These are phyloP conservation scores for Hirtodrosophila trivittata DNA, from an alignment of 2,888 invertebrate species.

Conservation along the genomic window DNA sequence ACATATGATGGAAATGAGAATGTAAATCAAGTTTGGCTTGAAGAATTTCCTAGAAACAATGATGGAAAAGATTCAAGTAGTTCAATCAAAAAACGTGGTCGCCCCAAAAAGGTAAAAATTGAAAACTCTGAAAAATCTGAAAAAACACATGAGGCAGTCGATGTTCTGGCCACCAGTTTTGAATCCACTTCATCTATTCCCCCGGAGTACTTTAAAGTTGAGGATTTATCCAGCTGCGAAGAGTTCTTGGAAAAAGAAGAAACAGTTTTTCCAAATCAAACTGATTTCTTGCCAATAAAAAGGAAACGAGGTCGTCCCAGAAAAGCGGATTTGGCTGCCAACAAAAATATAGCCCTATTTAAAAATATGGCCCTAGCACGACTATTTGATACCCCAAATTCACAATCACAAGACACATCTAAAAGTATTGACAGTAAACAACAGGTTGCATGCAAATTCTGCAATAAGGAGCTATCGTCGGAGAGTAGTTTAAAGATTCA, in stretches of 20 bases:
- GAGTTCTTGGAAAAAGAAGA: background rate
- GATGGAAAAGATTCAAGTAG: background rate
- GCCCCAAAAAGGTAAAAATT: slow-evolving; percentile 16
- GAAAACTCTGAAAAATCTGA: background rate
- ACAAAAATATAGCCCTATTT: background rate
- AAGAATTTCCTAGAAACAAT: background rate
- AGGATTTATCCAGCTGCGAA: background rate
- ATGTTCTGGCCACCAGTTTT: no score
- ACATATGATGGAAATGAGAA: slow-evolving; percentile 10
- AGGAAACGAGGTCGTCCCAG: slow-evolving; percentile 40
- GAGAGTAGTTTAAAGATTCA: slow-evolving; percentile 55
- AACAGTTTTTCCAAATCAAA: background rate
- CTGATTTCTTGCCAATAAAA: slow-evolving; percentile 1
- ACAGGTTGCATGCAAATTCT: slow-evolving; percentile 24
- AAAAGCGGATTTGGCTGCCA: slow-evolving; percentile 13
- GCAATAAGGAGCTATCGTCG: slow-evolving; percentile 39
- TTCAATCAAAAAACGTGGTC: slow-evolving; percentile 30
- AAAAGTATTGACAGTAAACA: background rate
- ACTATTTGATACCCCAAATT: slow-evolving; percentile 21
- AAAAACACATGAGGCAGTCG: background rate
- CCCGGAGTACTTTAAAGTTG: background rate
- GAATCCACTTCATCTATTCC: no score
- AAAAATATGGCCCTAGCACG: slow-evolving; percentile 35
- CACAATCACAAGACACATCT: background rate
- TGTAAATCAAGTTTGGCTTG: background rate